Percentiles rank a stretch among this genome's conserved stretches.
Conservation (phyloP, 1,140 invertebrate species). For the Mesaphorura yosii region DNA sequence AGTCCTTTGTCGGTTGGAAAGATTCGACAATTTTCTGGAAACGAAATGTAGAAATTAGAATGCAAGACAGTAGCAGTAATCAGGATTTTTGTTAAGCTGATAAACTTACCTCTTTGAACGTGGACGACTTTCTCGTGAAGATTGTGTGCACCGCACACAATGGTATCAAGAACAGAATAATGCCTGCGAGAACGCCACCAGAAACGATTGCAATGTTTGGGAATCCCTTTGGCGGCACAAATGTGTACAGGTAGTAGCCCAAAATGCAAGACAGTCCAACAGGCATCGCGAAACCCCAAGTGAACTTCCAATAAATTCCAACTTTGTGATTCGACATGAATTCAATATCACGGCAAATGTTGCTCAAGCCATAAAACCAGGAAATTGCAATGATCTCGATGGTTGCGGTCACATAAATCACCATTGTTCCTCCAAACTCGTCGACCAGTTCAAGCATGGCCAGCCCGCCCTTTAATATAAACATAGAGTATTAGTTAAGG, state of each 20-base stretch:
- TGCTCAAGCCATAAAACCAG: conserved; percentile 41
- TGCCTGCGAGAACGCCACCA: conserved; percentile 43
- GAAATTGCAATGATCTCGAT: conserved; percentile 40
- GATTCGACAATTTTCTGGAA: conserved; percentile 42
- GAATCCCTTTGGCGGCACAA: conserved; percentile 41
- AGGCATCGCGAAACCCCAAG: conserved; percentile 57
- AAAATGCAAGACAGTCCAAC: conserved; percentile 57
- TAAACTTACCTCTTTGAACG: conserved; percentile 27
- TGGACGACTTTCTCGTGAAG: conserved; percentile 23
- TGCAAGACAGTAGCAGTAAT: background rate
- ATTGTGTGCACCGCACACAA: conserved; percentile 40
- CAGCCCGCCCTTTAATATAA: conserved; percentile 52
- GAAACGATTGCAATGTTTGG: conserved; percentile 33
- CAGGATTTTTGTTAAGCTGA: background rate
- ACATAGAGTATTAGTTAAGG: background rate
- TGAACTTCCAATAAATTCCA: conserved; percentile 59
- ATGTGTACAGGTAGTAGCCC: conserved; percentile 45
- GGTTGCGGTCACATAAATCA: conserved; percentile 54
- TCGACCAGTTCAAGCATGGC: conserved; percentile 66
- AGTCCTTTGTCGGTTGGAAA: conserved; percentile 42
- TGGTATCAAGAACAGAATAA: conserved; percentile 47
- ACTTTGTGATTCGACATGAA: conserved; percentile 62
- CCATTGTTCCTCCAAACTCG: conserved; percentile 39
- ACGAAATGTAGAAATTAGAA: conserved; percentile 9
- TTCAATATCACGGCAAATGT: conserved; percentile 60